Base-by-base conservation (phyloP, 2,797 vertebrate species). In the Anniella stebbinsi region DNA sequence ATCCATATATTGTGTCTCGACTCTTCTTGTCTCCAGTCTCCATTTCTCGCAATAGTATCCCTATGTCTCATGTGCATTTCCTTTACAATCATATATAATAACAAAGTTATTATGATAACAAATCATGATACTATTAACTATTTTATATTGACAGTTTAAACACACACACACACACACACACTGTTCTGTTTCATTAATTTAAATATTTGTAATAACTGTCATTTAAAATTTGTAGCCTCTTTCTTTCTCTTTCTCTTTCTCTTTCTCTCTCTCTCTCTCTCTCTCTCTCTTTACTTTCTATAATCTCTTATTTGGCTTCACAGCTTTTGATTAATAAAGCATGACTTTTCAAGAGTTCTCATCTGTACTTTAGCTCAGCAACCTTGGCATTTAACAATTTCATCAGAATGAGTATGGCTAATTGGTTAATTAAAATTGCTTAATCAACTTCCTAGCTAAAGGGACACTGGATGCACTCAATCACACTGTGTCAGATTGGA, bases 401-500 rank as follows among this genome's bases (percentile, higher is more conserved):
- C 87, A 86, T 88, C 87, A 91, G 83, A 88, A 88, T 82, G 76
- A 72, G 87, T 88, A 86, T 86, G 76, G 83, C 82, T 80, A 86
- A 88, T 88, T 88, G 87, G 83, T 86, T 88, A 86, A 88, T 86
- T 91, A 88, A 88, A 88, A 86, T 45, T 91, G 87, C 77, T 88
- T 90, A 90, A 90, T 90, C 89, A 90, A 69, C 76, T 88, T 91
- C 70, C 87, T 76, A 75, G 75, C 87, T 86, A 88, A 91, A 86
- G 77, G 83, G 69, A 88, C 77, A 91, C 70, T 67, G 57, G 2
- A 41, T 88, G 87, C 83, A 81, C 87, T 81, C 87, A 90, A 87
- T 90, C 89, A 86, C 69, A 91, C 69, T 91, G 83, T 88, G 83
- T 91, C 82, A 81, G 77, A 91, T 88, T 76, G 83, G 69, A 85